A percentile compares a stretch with the other conserved stretches of the same genome.
These are phyloP conservation scores for Onychomys arenicola DNA, from an alignment of 2,797 vertebrate genomes.

Conservation along the genomic window DNA sequence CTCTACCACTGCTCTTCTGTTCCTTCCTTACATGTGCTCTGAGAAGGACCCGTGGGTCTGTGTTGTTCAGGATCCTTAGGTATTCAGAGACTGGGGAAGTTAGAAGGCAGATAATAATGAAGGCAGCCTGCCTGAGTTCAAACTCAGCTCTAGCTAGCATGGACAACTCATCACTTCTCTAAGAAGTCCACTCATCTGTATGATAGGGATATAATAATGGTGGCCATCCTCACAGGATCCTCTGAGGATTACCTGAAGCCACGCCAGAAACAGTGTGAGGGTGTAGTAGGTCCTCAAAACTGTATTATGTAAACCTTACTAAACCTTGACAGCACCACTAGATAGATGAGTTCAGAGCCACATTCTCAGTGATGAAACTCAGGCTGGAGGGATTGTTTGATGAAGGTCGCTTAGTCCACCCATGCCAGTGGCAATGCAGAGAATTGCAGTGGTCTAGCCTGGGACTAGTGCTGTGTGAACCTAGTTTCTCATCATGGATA, in stretches of 20 bases:
- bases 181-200: neutral
- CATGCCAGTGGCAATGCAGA: fast-evolving
- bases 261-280: neutral
- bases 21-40: neutral
- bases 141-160: neutral
- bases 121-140: neutral
- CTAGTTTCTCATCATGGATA: neutral
- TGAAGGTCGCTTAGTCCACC: neutral
- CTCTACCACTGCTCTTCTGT: fast-evolving
- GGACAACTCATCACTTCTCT: neutral
- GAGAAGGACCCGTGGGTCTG: neutral
- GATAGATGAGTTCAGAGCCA: neutral
- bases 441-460: fast-evolving
- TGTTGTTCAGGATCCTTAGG: neutral
- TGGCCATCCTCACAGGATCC: neutral
- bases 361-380: neutral
- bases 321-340: neutral
- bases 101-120: too few species aligned
- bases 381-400: neutral
- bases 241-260: neutral
- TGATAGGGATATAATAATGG: neutral
- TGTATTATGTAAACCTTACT: neutral
- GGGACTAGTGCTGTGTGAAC: neutral
- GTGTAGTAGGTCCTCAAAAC: neutral
- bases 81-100: neutral